A percentile compares a stretch with the other conserved stretches of the same genome.
Conservation (phyloP, 2,797 vertebrate genomes). For the Aphelocoma californica region DNA sequence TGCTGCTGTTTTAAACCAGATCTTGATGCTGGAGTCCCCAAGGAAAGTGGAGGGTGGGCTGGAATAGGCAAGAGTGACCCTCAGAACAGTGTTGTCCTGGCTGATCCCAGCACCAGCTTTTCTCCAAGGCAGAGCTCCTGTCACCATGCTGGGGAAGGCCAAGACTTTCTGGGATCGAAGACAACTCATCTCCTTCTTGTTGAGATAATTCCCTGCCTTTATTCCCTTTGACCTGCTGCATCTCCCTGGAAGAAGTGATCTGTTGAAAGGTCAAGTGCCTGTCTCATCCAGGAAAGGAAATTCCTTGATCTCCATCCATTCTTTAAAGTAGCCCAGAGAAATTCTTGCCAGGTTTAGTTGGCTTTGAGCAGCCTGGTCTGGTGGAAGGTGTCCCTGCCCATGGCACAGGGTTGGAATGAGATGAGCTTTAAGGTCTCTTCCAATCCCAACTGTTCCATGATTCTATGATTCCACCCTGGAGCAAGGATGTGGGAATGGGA, state of each 20-base stretch:
- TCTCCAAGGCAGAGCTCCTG: neutral
- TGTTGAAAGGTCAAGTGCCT: neutral
- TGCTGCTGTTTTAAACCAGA: neutral
- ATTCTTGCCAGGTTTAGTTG: neutral
- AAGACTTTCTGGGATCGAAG: neutral
- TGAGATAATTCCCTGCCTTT: neutral
- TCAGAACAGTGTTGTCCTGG: rapidly evolving
- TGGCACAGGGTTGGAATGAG: rapidly evolving
- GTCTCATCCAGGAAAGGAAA: neutral
- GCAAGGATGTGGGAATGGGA: neutral
- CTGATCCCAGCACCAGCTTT: neutral
- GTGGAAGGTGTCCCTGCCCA: neutral
- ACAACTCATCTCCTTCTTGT: neutral
- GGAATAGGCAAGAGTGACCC: neutral
- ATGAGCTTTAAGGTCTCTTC: neutral
- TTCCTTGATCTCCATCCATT: neutral
- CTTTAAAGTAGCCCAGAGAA: neutral
- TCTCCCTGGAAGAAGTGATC: neutral
- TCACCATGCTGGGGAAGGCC: neutral
- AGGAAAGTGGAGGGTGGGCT: neutral
- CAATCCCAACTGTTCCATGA: neutral
- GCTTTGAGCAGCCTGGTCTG: neutral
- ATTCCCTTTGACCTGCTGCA: neutral
- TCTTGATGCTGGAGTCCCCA: neutral
- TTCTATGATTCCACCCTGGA: neutral